Conservation (phyloP, 1,140 invertebrate genomes). For the Drosophila arawakana region DNA sequence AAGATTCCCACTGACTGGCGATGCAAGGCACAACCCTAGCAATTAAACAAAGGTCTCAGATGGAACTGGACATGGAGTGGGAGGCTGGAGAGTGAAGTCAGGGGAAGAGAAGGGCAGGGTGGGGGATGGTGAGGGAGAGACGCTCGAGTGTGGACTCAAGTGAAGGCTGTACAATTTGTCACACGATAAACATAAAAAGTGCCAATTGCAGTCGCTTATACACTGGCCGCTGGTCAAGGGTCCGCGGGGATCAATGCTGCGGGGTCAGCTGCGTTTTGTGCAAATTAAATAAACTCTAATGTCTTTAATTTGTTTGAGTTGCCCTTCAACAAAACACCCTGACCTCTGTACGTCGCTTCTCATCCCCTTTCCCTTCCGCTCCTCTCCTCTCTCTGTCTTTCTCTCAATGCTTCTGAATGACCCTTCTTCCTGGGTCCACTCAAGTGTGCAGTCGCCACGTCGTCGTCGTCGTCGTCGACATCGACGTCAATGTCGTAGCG, state of each 20-base stretch:
- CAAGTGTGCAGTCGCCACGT: slow-evolving; percentile 58
- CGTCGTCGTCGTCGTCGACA: not conserved
- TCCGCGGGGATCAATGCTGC: slow-evolving; percentile 36
- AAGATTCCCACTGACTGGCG: slow-evolving; percentile 51
- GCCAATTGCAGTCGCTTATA: slow-evolving; percentile 69
- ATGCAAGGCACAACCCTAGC: slow-evolving; percentile 43
- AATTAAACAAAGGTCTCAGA: slow-evolving; percentile 52
- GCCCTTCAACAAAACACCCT: slow-evolving; percentile 19
- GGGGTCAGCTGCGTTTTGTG: slow-evolving; percentile 67
- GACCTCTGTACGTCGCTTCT: not conserved
- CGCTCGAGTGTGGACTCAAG: slow-evolving; percentile 25
- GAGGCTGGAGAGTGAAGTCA: slow-evolving; percentile 2
- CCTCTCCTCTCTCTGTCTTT: not conserved
- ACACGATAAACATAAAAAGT: slow-evolving; percentile 75
- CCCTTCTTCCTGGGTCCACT: slow-evolving; percentile 31
- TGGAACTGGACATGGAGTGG: slow-evolving; percentile 36
- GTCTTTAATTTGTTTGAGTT: slow-evolving; percentile 82
- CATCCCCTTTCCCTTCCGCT: not conserved
- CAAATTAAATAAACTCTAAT: slow-evolving; percentile 83
- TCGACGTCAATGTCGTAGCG: not conserved
- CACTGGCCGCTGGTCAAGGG: slow-evolving; percentile 13
- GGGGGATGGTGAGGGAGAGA: slow-evolving; percentile 28
- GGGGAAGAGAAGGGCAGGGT: slow-evolving; percentile 6
- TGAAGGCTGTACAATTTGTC: slow-evolving; percentile 70
- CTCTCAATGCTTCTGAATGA: not conserved